phyloP scores from a whole-genome alignment of 2,888 invertebrate genomes.

The Rhingia campestris region DNA sequence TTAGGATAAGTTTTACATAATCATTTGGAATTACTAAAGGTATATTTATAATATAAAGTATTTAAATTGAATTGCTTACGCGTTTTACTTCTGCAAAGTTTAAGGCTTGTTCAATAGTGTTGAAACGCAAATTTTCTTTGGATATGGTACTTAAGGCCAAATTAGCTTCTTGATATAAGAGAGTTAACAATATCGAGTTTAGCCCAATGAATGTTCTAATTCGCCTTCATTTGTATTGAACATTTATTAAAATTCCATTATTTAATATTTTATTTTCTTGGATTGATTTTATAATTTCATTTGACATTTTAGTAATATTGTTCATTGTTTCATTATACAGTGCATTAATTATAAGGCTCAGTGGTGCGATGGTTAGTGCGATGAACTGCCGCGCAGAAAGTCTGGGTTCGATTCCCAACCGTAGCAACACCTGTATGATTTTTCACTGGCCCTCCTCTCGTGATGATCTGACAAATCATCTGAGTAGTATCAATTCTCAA shows the following conservation, averaged over 20 bases:
- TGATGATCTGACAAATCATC: too few relatives aligned
- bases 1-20: conserved; percentile 27
- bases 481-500: too few relatives aligned
- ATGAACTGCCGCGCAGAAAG: too few relatives aligned
- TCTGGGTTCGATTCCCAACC: too few relatives aligned
- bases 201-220: conserved; percentile 60
- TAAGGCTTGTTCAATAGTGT: conserved; percentile 21
- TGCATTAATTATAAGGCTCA: too few relatives aligned
- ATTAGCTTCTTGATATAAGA: conserved; percentile 47
- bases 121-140: conserved; percentile 43
- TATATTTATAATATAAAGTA: conserved; percentile 37
- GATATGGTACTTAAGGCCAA: conserved; percentile 37
- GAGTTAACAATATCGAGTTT: conserved; percentile 56
- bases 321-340: too few relatives aligned
- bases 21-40: conserved; percentile 6
- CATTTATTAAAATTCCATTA: conserved; percentile 14
- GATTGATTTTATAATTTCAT: too few relatives aligned
- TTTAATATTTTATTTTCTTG: conserved; percentile 31
- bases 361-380: too few relatives aligned
- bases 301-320: too few relatives aligned
- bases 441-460: too few relatives aligned
- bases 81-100: conserved; percentile 42
- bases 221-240: conserved; percentile 51
- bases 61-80: conserved; percentile 15
- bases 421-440: too few relatives aligned